Evolutionary conservation across 2,113 vertebrate species (phyloP).

Genomic region (Corythoichthys intestinalis): DNA sequence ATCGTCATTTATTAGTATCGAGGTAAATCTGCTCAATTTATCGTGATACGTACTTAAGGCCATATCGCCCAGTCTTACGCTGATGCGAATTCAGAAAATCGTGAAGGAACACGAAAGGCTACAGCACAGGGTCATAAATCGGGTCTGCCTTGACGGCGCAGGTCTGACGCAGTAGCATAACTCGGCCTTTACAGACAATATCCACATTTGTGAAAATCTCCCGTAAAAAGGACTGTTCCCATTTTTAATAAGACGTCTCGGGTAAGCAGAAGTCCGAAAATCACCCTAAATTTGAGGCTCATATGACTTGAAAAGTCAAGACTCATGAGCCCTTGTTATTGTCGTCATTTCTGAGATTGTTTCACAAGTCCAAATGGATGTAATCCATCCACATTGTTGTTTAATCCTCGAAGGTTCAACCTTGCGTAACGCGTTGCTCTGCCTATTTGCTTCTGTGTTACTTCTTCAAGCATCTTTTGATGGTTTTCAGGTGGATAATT

Average conservation of each 20-base stretch:
- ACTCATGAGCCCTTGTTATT: conserved; percentile 11
- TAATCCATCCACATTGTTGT: conserved; percentile 11
- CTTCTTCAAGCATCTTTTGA: background rate
- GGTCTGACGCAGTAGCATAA: too few relatives aligned
- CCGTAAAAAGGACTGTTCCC: too few relatives aligned
- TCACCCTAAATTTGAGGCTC: background rate
- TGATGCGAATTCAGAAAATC: too few relatives aligned
- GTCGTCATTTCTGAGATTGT: conserved; percentile 7
- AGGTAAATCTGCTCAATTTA: too few relatives aligned
- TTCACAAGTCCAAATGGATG: conserved; percentile 2
- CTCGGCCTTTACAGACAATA: too few relatives aligned
- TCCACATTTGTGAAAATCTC: too few relatives aligned
- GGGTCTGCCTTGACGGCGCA: too few relatives aligned
- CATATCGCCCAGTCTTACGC: too few relatives aligned
- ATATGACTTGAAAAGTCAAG: conserved; percentile 4
- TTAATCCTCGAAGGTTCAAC: background rate
- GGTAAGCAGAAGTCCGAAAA: background rate
- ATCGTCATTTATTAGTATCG: too few relatives aligned
- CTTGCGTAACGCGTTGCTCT: background rate
- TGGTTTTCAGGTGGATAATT: background rate
- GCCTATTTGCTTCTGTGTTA: background rate
- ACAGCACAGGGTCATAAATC: too few relatives aligned
- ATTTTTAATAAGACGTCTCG: background rate
- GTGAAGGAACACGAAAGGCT: too few relatives aligned
- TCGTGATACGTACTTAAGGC: too few relatives aligned